Evolutionary conservation across 1,140 invertebrate genomes (phyloP), one percentile per base, ranked within the genome.

Genomic region (Portunus trituberculatus): DNA sequence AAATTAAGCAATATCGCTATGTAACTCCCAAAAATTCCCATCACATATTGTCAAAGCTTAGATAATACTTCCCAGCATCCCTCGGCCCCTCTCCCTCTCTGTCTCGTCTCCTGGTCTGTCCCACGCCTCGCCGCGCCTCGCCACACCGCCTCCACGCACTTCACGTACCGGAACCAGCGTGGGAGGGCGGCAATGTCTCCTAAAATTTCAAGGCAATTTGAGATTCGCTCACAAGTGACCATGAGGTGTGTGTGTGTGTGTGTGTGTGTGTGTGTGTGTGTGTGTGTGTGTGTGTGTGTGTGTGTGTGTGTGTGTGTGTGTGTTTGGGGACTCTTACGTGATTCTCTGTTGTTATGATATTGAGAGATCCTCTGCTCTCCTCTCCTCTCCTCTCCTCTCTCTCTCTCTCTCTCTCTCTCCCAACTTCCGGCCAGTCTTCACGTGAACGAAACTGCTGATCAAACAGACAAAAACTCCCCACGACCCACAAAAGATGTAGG

Each of bases 201-300:
- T 25, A n/a, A 76, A 76, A 76, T 76, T n/a, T n/a, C n/a, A 20
- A 76, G 67, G 67, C 67, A 76, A n/a, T 76, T 76, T n/a, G n/a
- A 76, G 67, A 76, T 76, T 76, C 25, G n/a, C 67, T 8, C 67
- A 20, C n/a, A 76, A n/a, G n/a, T 76, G 67, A 76, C n/a, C 67
- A n/a, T 76, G 67, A 76, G 12, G 1, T 76, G 67, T 76, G 67
- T 59, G 67, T 76, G 67, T 76, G 67, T 76, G 67, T 76, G 67
- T 76, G 67, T 76, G 67, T 76, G 25, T 76, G 67, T 76, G 67
- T 76, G 67, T 76, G 67, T 76, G 20, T 76, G 67, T 76, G 67
- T 76, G 20, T 76, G 67, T 76, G 67, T 76, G 20, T 76, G 67
- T 76, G 67, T 76, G 67, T 76, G 67, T 76, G 67, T 76, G 67